phyloP scores from a whole-genome alignment of 2,888 invertebrate genomes.

The Agonopterix arenella region DNA sequence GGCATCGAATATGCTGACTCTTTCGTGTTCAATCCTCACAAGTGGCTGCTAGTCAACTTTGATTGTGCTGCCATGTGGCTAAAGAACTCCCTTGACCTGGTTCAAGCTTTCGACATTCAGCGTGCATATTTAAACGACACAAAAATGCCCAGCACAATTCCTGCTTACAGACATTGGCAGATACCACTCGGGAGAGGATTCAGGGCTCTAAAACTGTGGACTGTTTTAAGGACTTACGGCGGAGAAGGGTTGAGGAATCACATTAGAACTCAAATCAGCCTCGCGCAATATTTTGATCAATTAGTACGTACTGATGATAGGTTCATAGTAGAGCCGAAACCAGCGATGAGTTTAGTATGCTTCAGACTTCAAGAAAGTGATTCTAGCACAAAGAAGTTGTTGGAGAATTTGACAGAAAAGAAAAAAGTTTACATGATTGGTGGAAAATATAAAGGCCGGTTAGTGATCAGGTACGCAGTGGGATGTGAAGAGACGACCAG shows the following conservation, averaged over 20 bases:
- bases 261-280: conserved; percentile 83
- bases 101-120: conserved; percentile 93
- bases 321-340: conserved; percentile 87
- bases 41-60: conserved; percentile 96
- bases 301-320: conserved; percentile 82
- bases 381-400: conserved; percentile 80
- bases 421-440: conserved; percentile 90
- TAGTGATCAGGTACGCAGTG: conserved; percentile 88
- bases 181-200: conserved; percentile 92
- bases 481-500: conserved; percentile 84
- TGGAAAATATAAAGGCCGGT: conserved; percentile 80
- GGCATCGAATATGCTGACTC: conserved; percentile 91
- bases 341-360: conserved; percentile 90
- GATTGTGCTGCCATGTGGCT: conserved; percentile 97
- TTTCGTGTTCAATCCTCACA: conserved; percentile 96
- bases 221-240: conserved; percentile 90
- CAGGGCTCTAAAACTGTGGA: conserved; percentile 95
- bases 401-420: conserved; percentile 84
- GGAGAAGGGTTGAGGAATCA: conserved; percentile 86
- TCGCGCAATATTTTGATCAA: conserved; percentile 88
- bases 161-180: conserved; percentile 88
- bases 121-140: conserved; percentile 85
- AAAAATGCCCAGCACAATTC: conserved; percentile 78
- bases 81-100: conserved; percentile 85
- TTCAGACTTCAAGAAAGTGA: conserved; percentile 89